A percentile compares a stretch with the other conserved stretches of the same genome.
Evolutionary conservation across 2,888 invertebrate genomes (phyloP).

Genomic region (Barypeithes pellucidus): DNA sequence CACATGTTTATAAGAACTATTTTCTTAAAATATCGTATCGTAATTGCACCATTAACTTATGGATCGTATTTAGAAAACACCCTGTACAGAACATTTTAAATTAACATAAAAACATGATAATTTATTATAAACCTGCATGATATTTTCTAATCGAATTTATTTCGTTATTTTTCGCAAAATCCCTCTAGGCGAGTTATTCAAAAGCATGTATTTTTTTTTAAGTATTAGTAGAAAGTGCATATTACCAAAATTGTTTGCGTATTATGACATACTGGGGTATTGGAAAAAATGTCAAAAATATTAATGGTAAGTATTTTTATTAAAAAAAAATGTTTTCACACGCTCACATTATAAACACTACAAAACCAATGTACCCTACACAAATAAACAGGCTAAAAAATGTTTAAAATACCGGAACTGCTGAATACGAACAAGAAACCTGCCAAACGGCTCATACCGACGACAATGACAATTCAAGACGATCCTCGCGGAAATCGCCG

Average conservation of each 20-base stretch:
- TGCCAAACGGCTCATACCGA: constrained; percentile 38
- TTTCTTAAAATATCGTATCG: no score
- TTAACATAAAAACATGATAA: no score
- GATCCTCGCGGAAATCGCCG: constrained; percentile 22
- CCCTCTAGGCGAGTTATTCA: background rate
- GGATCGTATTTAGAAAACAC: no score
- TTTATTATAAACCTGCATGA: background rate
- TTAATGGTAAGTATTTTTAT: constrained; percentile 66
- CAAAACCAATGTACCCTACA: constrained; percentile 7
- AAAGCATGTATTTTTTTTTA: constrained; percentile 25
- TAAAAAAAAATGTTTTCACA: constrained; percentile 26
- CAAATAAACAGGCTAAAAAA: background rate
- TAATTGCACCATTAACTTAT: no score
- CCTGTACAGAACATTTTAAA: no score
- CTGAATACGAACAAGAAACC: constrained; percentile 19
- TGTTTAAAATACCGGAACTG: background rate
- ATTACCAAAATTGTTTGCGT: constrained; percentile 42
- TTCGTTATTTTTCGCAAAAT: constrained; percentile 11
- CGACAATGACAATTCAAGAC: constrained; percentile 26
- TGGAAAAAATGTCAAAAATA: constrained; percentile 65
- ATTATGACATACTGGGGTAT: constrained; percentile 67
- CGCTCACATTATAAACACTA: constrained; percentile 17
- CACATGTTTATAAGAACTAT: no score
- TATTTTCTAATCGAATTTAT: background rate
- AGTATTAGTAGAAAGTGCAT: constrained; percentile 28